Conservation (phyloP, 2,888 invertebrate species). For the Cephalotes varians region DNA sequence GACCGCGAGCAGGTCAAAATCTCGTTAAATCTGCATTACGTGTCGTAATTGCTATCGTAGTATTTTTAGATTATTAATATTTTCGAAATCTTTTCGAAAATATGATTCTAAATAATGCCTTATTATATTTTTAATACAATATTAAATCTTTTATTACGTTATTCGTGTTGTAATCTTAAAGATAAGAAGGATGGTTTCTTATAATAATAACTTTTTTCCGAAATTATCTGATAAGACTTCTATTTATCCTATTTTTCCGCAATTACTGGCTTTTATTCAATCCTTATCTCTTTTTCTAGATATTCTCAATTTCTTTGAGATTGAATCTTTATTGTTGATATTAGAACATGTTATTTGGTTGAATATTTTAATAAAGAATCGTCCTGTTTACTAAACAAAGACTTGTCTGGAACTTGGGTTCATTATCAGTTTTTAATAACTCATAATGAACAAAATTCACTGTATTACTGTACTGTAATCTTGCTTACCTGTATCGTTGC, state of each 20-base stretch:
- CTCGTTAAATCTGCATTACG: constrained; percentile 5
- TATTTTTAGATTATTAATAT: background rate
- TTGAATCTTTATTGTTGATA: background rate
- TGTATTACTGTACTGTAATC: background rate
- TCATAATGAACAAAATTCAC: background rate
- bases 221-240: background rate
- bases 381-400: background rate
- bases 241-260: background rate
- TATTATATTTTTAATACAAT: background rate
- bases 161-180: background rate
- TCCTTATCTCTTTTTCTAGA: background rate
- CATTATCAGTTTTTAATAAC: background rate
- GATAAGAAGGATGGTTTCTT: background rate
- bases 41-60: background rate
- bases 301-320: background rate
- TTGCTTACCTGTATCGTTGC: background rate
- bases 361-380: background rate
- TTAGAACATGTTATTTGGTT: background rate
- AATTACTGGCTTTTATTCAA: background rate
- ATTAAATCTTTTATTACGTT: background rate
- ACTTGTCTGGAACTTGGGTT: background rate
- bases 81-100: background rate
- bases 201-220: background rate
- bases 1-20: constrained; percentile 16
- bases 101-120: background rate